Base-by-base conservation (phyloP, 2,113 vertebrate genomes). In the Odontophorus gujanensis region DNA sequence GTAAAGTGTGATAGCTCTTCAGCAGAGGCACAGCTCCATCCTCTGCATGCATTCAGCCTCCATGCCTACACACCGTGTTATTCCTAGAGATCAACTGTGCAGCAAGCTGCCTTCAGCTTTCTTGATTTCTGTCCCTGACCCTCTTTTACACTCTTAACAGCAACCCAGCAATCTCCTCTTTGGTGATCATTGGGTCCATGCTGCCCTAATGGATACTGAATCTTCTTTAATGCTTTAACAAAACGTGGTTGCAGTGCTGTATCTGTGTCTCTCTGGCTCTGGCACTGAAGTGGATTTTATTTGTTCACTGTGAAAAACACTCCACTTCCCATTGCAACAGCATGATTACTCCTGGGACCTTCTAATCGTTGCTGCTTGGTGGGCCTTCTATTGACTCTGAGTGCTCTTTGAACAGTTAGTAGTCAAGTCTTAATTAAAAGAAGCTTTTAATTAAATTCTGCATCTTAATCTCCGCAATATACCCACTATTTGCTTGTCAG, bases 371-470 rank as follows among this genome's bases (percentile, higher is more conserved):
- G 34, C 32, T 81, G 11, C 69, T 79, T 57, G 45, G 24, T 57
- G 51, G 32, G 34, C 6, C 43, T 83, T 74, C 90, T 88, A 75
- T 78, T 90, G 87, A 53, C 19, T 82, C 63, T 75, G 58, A 82
- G 71, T 26, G 20, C 11, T 78, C 79, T 91, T 93, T 93, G 81
- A 85, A 59, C 34, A 63, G 47, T 61, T 86, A 71, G 43, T 90
- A 81, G 42, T 57, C 32, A 82, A 83, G 42, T 63, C 42, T 91
- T 93, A 77, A 78, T 89, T 85, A 80, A 89, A 87, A 89, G 51
- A 79, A 95, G 48, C 58, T 73, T 95, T 88, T 81, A 68, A 84
- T 86, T 89, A 57, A 65, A 30, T 92, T 30, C 89, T 75, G 8
- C 47, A 34, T 85, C 55, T 80, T 79, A 8, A 68, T 42, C 68